Evolutionary conservation across 2,113 vertebrate genomes (phyloP), one percentile per base, ranked within the genome.

Genomic region (Pogona vitticeps): DNA sequence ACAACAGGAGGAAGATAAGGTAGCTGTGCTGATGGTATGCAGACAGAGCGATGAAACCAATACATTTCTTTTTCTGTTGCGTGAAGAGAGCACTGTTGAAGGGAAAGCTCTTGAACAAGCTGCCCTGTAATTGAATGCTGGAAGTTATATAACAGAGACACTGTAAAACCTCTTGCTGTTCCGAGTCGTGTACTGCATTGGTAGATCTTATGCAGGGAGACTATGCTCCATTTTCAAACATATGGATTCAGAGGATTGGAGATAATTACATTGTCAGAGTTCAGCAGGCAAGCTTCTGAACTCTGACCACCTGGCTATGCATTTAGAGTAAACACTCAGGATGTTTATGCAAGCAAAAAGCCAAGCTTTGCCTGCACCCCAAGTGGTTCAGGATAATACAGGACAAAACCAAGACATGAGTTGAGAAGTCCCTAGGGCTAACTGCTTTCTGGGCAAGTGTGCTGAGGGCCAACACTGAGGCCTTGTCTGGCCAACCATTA

Each of bases 201-300:
- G 1, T 63, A 46, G 56, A 42, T 10, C 73, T 40, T 0, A 52
- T 0, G 1, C 6, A 70, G 63, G 40, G 58, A 56, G 23, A 18
- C 77, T 52, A 0, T 0, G 26, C 14, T 52, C 76, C 38, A 23
- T 38, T 36, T 76, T 38, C 59, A 6, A 13, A 21, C 15, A 31
- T 78, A 59, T 59, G 72, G 36, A 52, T 61, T 76, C 31, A 13
- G 17, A 46, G 58, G 3, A 38, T 15, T 14, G 20, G 63, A 23
- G 71, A 26, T 20, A 52, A 52, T 52, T 52, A 52, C 46, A 6
- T 52, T 52, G 46, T 52, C 46, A 52, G 46, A 52, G 46, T 10
- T 52, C 46, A 52, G 46, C 46, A 6, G 46, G 46, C 46, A 52
- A 52, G 46, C n/a, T n/a, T n/a, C n/a, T n/a, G n/a, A 52, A 52